phyloP scores from a whole-genome alignment of 2,888 invertebrate genomes.

The Molanna angustata region DNA sequence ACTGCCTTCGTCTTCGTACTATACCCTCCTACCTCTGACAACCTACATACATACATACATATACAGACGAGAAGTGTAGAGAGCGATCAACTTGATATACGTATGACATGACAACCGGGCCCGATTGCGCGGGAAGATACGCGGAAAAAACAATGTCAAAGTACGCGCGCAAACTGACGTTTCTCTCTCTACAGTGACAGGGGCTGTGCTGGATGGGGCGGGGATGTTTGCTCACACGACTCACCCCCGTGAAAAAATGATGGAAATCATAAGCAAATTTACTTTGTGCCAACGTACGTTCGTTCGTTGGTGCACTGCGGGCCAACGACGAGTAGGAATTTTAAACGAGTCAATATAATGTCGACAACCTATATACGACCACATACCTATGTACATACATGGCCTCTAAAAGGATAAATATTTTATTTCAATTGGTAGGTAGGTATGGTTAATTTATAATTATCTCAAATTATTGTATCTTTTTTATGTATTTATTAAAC shows the following conservation, averaged over 20 bases:
- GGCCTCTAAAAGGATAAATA: too few relatives aligned
- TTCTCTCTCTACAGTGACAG: too few relatives aligned
- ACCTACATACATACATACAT: not conserved
- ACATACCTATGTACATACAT: not conserved
- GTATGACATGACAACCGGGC: conserved; percentile 28
- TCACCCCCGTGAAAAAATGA: conserved; percentile 17
- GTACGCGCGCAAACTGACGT: conserved; percentile 22
- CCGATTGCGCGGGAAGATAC: conserved; percentile 26
- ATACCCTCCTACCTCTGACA: not conserved
- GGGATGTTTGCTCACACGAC: conserved; percentile 10
- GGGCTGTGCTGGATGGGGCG: too few relatives aligned
- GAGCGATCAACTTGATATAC: conserved; percentile 19
- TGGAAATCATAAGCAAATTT: conserved; percentile 23
- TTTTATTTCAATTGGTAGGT: too few relatives aligned
- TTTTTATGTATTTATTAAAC: too few relatives aligned
- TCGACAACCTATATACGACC: too few relatives aligned
- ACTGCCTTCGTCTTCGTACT: too few relatives aligned
- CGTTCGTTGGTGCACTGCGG: conserved; percentile 7
- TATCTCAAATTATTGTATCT: too few relatives aligned
- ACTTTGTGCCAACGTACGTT: conserved; percentile 12
- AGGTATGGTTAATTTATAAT: too few relatives aligned
- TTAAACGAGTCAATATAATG: too few relatives aligned
- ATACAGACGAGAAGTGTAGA: not conserved
- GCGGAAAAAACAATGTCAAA: conserved; percentile 30
- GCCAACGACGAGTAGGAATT: conserved; percentile 2